phyloP scores from a whole-genome alignment of 1,140 invertebrate species.

The Panonychus citri region DNA sequence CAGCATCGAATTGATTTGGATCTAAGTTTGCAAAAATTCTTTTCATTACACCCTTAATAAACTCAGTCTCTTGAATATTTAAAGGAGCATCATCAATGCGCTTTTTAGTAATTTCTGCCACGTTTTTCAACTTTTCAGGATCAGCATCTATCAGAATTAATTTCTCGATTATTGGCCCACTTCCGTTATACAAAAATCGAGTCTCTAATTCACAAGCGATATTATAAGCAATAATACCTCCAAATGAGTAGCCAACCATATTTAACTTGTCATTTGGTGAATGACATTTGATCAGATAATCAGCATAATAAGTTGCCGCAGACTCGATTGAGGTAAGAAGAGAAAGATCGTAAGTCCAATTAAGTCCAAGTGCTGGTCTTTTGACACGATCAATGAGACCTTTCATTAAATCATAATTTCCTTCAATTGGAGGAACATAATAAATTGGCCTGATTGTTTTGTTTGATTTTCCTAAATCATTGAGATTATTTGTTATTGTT shows the following conservation, averaged over 20 bases:
- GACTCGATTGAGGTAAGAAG: not conserved
- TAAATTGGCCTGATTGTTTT: not conserved
- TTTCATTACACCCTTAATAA: not conserved
- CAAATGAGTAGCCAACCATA: constrained; percentile 79
- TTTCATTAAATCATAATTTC: constrained; percentile 28
- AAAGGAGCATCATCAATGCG: constrained; percentile 28
- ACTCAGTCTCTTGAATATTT: not conserved
- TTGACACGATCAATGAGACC: constrained; percentile 32
- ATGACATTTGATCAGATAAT: not conserved
- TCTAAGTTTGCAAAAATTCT: not conserved
- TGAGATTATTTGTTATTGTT: not conserved
- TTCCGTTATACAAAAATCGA: constrained; percentile 17
- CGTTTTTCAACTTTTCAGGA: constrained; percentile 57
- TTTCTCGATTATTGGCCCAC: constrained; percentile 57
- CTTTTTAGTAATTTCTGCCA: constrained; percentile 35
- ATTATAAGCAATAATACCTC: constrained; percentile 70
- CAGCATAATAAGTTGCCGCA: not conserved
- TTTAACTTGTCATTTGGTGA: constrained; percentile 30
- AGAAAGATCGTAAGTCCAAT: not conserved
- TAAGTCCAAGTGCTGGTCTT: constrained; percentile 1
- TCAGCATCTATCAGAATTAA: constrained; percentile 48
- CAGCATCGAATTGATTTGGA: not conserved
- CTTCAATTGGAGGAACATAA: constrained; percentile 11
- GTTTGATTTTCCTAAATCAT: not conserved
- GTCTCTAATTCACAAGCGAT: constrained; percentile 58